Conservation (phyloP, 2,888 invertebrate species). For the Rhagonycha lutea region DNA sequence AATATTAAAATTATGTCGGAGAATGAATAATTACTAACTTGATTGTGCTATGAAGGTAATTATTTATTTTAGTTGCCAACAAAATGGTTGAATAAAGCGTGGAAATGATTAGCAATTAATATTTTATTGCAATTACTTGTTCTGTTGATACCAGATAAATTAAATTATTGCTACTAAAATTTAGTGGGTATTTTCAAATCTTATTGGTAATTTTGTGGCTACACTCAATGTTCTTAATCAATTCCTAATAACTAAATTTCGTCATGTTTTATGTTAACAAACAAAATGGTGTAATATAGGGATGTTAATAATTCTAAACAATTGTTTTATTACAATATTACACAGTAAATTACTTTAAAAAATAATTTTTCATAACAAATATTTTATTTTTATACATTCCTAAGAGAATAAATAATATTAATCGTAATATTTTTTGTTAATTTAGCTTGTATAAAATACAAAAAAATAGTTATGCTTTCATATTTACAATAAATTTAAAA, state of each 20-base stretch:
- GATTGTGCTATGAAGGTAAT: not conserved
- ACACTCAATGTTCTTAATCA: not conserved
- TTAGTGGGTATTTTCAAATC: not conserved
- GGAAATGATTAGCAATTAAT: not conserved
- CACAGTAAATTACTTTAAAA: no score
- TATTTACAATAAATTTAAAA: no score
- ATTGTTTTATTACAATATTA: no score
- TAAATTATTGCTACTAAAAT: not conserved
- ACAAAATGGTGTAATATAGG: not conserved
- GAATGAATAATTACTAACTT: no score
- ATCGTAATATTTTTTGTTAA: no score
- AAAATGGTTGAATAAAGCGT: not conserved
- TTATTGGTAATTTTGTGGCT: not conserved
- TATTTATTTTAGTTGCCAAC: not conserved
- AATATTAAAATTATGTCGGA: no score
- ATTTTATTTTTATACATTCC: no score
- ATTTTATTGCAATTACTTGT: not conserved
- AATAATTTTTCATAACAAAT: no score
- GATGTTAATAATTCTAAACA: not conserved
- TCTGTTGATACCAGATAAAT: not conserved
- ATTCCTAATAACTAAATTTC: not conserved
- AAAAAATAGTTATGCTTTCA: no score
- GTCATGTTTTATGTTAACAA: not conserved
- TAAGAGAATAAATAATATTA: no score
- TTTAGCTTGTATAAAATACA: no score